phyloP scores from a whole-genome alignment of 2,113 vertebrate genomes.

The Menura novaehollandiae region DNA sequence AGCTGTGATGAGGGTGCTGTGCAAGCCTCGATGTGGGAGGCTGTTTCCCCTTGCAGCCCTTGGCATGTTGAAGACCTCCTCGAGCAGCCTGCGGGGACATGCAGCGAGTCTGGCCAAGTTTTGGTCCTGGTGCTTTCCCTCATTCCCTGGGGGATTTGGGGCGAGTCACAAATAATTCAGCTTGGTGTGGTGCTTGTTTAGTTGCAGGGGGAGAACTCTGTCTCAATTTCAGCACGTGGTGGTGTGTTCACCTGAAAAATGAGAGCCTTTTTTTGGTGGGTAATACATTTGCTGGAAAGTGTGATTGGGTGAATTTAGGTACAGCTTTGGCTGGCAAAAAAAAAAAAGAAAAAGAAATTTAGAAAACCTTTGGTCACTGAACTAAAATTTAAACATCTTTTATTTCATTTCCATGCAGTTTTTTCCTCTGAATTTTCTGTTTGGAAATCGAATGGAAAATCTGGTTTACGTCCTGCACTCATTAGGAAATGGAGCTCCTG shows the following conservation, averaged over 20 bases:
- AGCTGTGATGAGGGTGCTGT: background rate
- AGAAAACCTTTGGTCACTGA: background rate
- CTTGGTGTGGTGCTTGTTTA: background rate
- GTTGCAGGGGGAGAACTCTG: background rate
- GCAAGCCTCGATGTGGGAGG: fast-evolving
- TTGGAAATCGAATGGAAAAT: background rate
- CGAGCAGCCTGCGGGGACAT: fast-evolving
- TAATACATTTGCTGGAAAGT: background rate
- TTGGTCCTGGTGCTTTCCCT: background rate
- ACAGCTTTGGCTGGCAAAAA: background rate
- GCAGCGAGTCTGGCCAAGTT: fast-evolving
- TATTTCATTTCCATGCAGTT: background rate
- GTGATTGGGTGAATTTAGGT: background rate
- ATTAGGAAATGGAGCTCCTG: background rate
- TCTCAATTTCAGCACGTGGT: background rate
- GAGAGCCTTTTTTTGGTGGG: background rate
- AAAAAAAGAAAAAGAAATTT: background rate
- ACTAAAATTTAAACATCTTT: background rate
- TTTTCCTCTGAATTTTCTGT: background rate
- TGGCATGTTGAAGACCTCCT: background rate
- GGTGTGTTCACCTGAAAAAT: background rate
- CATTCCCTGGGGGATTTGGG: background rate
- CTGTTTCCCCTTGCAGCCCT: background rate
- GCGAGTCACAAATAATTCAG: background rate
- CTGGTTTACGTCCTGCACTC: background rate